Conservation (phyloP, 2,888 invertebrate genomes). For the Andrena chrysosceles region DNA sequence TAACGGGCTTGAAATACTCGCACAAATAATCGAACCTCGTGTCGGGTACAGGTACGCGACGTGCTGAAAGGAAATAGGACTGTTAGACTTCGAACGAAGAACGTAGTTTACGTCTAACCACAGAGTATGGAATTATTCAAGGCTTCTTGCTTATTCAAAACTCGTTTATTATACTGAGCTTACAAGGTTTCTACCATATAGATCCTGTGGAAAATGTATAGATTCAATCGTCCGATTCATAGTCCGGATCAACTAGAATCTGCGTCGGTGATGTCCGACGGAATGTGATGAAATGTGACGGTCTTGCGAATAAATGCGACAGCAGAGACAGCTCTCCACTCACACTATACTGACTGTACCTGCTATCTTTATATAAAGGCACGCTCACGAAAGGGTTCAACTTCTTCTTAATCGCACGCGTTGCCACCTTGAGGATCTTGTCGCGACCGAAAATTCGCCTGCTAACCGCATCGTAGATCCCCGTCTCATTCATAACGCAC, state of each 20-base stretch:
- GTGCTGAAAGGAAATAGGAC: slow-evolving; percentile 86
- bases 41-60: slow-evolving; percentile 99
- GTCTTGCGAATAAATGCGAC: neutral
- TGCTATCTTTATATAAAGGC: fast-evolving
- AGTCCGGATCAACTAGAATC: slow-evolving; percentile 22
- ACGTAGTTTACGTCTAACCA: neutral
- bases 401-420: slow-evolving; percentile 85
- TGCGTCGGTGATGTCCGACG: slow-evolving; percentile 66
- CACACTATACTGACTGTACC: fast-evolving
- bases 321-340: slow-evolving; percentile 3
- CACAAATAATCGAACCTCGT: slow-evolving; percentile 96
- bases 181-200: neutral
- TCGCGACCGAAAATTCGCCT: slow-evolving; percentile 83
- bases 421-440: slow-evolving; percentile 84
- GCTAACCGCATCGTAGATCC: slow-evolving; percentile 84
- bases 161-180: slow-evolving; percentile 2
- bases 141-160: neutral
- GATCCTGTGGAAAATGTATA: neutral
- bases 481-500: slow-evolving; percentile 72
- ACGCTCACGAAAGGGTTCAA: slow-evolving; percentile 86
- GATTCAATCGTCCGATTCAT: neutral
- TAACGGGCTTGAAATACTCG: slow-evolving; percentile 96
- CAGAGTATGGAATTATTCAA: neutral
- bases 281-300: slow-evolving; percentile 32
- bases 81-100: slow-evolving; percentile 62